Conservation (phyloP, 2,888 invertebrate genomes). For the Melipona beecheii region DNA sequence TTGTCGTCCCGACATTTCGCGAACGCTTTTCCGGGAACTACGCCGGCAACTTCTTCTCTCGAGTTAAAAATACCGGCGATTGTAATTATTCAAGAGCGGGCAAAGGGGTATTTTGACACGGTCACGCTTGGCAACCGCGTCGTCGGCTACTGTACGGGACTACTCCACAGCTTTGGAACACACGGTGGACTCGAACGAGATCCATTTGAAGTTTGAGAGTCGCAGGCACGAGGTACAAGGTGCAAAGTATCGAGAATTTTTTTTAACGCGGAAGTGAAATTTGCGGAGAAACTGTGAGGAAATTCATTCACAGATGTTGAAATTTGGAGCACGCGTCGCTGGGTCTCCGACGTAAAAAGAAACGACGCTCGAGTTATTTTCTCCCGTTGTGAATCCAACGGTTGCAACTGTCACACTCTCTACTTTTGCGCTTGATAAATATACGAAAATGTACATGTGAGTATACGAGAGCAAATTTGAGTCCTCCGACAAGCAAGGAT, state of each 20-base stretch:
- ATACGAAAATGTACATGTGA: background rate
- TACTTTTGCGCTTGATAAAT: background rate
- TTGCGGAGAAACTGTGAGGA: too few species aligned
- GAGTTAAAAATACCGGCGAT: constrained; percentile 43
- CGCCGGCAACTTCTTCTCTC: background rate
- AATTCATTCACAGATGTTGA: background rate
- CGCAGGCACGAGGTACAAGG: background rate
- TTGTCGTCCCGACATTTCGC: constrained; percentile 51
- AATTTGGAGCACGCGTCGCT: background rate
- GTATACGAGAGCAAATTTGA: background rate
- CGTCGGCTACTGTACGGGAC: constrained; percentile 48
- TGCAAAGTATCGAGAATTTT: background rate
- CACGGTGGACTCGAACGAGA: background rate
- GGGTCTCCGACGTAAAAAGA: too few species aligned
- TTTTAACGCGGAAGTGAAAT: background rate
- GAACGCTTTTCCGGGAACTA: constrained; percentile 45
- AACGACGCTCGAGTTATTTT: background rate
- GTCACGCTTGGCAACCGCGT: constrained; percentile 28
- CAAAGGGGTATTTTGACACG: constrained; percentile 55
- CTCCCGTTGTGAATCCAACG: background rate
- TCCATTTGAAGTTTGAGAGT: background rate
- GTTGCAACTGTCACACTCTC: background rate
- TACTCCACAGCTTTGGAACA: constrained; percentile 38
- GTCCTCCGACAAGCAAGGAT: too few species aligned
- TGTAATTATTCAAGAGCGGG: constrained; percentile 50